Percentiles rank a stretch among this genome's conserved stretches.
Evolutionary conservation across 2,888 invertebrate genomes (phyloP).

Genomic region (Drosophila neotestacea): DNA sequence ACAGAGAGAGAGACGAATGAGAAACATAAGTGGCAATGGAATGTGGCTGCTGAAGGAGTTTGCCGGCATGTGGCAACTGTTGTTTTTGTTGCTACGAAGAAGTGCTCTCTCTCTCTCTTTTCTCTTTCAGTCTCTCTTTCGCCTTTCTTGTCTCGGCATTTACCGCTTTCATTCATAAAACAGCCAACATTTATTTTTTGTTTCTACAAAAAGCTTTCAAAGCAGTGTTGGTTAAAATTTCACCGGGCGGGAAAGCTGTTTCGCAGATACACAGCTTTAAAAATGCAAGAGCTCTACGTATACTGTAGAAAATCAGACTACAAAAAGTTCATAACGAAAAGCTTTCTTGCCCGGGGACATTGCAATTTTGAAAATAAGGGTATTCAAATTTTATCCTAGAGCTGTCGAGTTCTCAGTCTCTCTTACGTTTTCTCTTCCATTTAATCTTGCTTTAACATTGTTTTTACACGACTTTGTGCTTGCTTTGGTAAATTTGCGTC

Average conservation of each 20-base stretch:
- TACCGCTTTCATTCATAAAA: slow-evolving; percentile 22
- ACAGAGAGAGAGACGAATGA: slow-evolving; percentile 16
- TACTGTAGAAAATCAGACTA: too few relatives aligned
- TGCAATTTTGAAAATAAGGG: slow-evolving; percentile 17
- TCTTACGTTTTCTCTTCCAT: not conserved
- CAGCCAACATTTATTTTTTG: not conserved
- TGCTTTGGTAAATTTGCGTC: slow-evolving; percentile 25
- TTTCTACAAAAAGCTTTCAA: not conserved
- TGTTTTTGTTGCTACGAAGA: slow-evolving; percentile 7
- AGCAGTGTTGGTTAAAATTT: too few relatives aligned
- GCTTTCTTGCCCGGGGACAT: too few relatives aligned
- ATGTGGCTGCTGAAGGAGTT: slow-evolving; percentile 36
- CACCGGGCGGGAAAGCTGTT: too few relatives aligned
- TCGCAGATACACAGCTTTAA: too few relatives aligned
- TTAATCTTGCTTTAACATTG: not conserved
- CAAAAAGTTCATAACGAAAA: too few relatives aligned
- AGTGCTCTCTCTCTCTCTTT: not conserved
- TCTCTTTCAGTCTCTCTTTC: not conserved
- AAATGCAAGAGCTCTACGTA: too few relatives aligned
- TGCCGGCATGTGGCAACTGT: slow-evolving; percentile 40
- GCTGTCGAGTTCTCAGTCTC: not conserved
- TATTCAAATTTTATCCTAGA: slow-evolving; percentile 16
- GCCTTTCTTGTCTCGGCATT: not conserved
- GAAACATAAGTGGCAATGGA: slow-evolving; percentile 46
- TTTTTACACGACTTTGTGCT: slow-evolving; percentile 22